Evolutionary conservation across 2,888 invertebrate species (phyloP).

Genomic region (Lasioglossum oenotherae): DNA sequence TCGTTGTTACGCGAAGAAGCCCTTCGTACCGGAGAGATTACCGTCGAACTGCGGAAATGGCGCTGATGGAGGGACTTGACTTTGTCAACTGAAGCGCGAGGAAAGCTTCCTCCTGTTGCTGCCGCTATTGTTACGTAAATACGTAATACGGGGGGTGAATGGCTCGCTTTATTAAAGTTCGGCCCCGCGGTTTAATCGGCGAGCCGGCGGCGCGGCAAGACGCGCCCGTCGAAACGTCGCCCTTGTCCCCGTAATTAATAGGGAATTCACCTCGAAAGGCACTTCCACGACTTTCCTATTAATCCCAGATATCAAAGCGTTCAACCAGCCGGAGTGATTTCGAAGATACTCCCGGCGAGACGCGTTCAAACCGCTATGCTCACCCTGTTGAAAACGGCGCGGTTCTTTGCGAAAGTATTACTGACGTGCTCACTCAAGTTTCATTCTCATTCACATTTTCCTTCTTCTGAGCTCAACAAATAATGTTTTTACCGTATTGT

Average conservation of each 20-base stretch:
- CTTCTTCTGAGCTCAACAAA: too few relatives aligned
- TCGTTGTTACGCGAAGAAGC: slow-evolving; percentile 64
- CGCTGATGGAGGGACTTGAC: slow-evolving; percentile 59
- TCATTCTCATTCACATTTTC: background rate
- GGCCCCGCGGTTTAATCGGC: slow-evolving; percentile 30
- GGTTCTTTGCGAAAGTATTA: background rate
- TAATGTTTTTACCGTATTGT: too few relatives aligned
- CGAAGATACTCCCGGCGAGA: background rate
- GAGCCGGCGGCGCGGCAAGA: background rate
- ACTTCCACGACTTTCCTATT: background rate
- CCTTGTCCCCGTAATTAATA: slow-evolving; percentile 14
- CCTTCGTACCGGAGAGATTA: slow-evolving; percentile 55
- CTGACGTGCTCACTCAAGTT: background rate
- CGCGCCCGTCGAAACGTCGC: background rate
- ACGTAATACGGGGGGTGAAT: slow-evolving; percentile 50
- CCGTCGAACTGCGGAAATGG: slow-evolving; percentile 60
- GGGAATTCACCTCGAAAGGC: background rate
- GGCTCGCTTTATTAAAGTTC: slow-evolving; percentile 55
- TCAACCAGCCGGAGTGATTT: slow-evolving; percentile 1
- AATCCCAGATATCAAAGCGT: slow-evolving; percentile 10
- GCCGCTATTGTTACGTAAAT: slow-evolving; percentile 58
- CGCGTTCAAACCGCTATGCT: background rate
- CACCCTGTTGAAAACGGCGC: background rate
- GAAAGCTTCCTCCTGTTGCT: slow-evolving; percentile 55
- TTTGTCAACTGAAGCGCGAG: slow-evolving; percentile 63